Percentiles rank a stretch among this genome's conserved stretches.
Conservation (phyloP, 1,140 invertebrate species). For the Mercenaria mercenaria region DNA sequence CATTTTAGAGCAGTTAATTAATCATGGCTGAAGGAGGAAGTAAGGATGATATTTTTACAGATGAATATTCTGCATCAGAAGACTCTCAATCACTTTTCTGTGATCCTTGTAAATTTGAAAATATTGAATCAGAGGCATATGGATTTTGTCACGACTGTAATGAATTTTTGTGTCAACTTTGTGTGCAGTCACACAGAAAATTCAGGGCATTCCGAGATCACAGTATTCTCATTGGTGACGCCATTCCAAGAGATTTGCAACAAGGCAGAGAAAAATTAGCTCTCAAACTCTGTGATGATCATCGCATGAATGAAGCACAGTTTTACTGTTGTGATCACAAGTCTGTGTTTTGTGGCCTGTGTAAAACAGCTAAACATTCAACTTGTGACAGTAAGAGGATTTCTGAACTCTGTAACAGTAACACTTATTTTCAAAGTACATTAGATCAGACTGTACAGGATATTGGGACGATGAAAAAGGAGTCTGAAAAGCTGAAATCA, state of each 20-base stretch:
- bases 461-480: neutral
- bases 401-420: neutral
- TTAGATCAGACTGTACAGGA: neutral
- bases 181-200: too few species aligned
- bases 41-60: too few species aligned
- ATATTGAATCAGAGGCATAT: neutral
- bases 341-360: neutral
- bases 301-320: neutral
- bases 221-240: neutral
- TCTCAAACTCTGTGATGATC: neutral
- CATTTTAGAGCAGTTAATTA: too few species aligned
- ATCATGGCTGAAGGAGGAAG: too few species aligned
- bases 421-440: neutral
- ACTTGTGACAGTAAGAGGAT: neutral
- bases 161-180: too few species aligned
- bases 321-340: neutral
- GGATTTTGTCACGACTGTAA: neutral
- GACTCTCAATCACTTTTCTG: neutral
- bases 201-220: neutral
- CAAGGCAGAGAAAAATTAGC: too few species aligned
- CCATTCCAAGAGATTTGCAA: too few species aligned
- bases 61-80: neutral
- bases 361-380: neutral
- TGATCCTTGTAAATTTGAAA: constrained; percentile 10
- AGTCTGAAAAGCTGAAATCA: neutral